Conservation (phyloP, 2,888 invertebrate genomes). For the Halictus quadricinctus region DNA sequence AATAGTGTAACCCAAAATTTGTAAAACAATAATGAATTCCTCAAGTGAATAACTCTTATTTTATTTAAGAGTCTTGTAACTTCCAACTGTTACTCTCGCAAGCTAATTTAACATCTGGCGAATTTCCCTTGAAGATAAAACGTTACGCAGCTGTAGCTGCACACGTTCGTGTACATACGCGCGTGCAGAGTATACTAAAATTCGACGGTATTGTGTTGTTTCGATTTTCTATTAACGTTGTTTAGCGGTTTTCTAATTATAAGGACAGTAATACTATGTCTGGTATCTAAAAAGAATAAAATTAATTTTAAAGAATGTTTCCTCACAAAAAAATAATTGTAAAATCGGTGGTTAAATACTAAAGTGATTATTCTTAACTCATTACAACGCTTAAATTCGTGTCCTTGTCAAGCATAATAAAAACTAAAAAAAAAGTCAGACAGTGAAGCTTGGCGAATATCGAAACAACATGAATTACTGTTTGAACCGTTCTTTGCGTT, state of each 20-base stretch:
- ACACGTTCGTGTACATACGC: conserved; percentile 17
- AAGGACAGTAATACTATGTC: background rate
- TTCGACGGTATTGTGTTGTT: conserved; percentile 33
- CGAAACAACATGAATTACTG: conserved; percentile 38
- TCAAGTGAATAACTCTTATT: background rate
- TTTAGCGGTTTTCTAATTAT: background rate
- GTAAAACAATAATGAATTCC: background rate
- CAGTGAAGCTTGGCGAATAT: conserved; percentile 10
- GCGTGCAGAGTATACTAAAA: conserved; percentile 19
- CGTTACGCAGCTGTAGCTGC: conserved; percentile 19
- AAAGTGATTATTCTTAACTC: background rate
- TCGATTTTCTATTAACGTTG: conserved; percentile 35
- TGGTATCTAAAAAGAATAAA: background rate
- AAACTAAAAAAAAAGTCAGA: background rate
- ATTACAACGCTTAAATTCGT: background rate
- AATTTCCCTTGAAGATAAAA: conserved; percentile 28
- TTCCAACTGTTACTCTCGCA: background rate
- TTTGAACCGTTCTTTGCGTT: conserved; percentile 39
- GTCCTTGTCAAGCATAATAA: background rate
- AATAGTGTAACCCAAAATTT: background rate
- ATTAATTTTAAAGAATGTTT: background rate
- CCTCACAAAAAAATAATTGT: background rate
- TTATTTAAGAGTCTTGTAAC: background rate
- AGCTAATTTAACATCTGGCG: background rate
- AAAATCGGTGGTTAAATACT: background rate